These are phyloP conservation scores for Phrynocephalus guinanensis DNA, from an alignment of 2,797 vertebrate genomes.

Conservation along the genomic window DNA sequence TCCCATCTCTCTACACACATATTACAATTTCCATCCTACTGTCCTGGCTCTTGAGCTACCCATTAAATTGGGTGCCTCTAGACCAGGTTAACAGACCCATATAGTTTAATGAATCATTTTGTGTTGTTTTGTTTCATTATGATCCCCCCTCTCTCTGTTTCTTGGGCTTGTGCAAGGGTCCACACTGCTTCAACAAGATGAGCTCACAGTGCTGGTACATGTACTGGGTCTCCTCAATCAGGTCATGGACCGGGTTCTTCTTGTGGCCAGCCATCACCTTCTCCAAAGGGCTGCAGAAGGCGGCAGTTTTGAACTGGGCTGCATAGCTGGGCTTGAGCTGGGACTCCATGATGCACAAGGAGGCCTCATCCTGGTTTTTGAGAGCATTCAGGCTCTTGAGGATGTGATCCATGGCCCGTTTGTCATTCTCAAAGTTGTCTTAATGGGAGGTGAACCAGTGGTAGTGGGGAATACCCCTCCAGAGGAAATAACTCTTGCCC, in stretches of 20 bases:
- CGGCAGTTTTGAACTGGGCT: constrained; percentile 62
- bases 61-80: no score
- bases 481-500: rapidly evolving
- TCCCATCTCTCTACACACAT: no score
- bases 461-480: not conserved
- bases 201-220: constrained; percentile 91
- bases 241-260: constrained; percentile 94
- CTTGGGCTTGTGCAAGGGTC: constrained; percentile 95
- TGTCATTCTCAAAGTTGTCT: constrained; percentile 71
- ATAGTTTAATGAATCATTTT: no score
- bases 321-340: constrained; percentile 79
- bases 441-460: constrained; percentile 49
- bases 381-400: constrained; percentile 89
- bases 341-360: constrained; percentile 79
- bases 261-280: constrained; percentile 89
- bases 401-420: constrained; percentile 92
- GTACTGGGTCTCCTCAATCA: constrained; percentile 93
- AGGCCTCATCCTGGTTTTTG: constrained; percentile 49
- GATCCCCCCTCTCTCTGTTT: constrained; percentile 66
- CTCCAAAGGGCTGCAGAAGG: constrained; percentile 70
- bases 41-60: no score
- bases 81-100: no score
- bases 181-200: constrained; percentile 89
- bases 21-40: no score
- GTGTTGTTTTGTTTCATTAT: no score